Base-by-base conservation (phyloP, 1,140 invertebrate species). In the Planococcus citri region DNA sequence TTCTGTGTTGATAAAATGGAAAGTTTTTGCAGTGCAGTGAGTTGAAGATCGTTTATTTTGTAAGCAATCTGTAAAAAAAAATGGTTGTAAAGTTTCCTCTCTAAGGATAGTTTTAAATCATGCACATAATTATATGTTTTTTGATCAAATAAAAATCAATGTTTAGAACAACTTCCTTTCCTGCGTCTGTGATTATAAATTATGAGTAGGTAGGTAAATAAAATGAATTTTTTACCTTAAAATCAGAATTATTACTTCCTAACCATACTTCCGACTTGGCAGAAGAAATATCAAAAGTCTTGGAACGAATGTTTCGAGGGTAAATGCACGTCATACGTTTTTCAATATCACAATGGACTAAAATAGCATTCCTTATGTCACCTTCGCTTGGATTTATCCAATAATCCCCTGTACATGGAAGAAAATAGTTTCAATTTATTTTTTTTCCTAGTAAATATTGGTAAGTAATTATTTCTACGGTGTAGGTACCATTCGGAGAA, bases 41-140 rank as follows among this genome's bases (percentile, higher is more conserved):
- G 82, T 79, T 95, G 92, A 73, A 86, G 88, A 73, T 84, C 85
- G 74, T 92, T 89, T 0, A 90, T 85, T 79, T 92, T 92, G 79
- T 95, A 95, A 0, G 84, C 86, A 72, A 95, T 86, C 88, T 93
- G 77, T 67, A 81, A 82, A 72, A 25, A 58, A 51, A 68, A 60
- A 27, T 73, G 41, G n/a, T n/a, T n/a, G n/a, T n/a, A n/a, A n/a
- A n/a, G n/a, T n/a, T n/a, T n/a, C n/a, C n/a, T n/a, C n/a, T n/a
- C n/a, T n/a, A n/a, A n/a, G n/a, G n/a, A n/a, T n/a, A n/a, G n/a
- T n/a, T n/a, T n/a, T n/a, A n/a, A n/a, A n/a, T n/a, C n/a, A n/a
- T n/a, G n/a, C n/a, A n/a, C n/a, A n/a, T n/a, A n/a, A n/a, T n/a
- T n/a, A n/a, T n/a, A n/a, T n/a, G n/a, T n/a, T n/a, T n/a, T n/a